Evolutionary conservation across 92 coral and sea anemone genomes (phyloP).

Genomic region (Virgularia gustaviana): DNA sequence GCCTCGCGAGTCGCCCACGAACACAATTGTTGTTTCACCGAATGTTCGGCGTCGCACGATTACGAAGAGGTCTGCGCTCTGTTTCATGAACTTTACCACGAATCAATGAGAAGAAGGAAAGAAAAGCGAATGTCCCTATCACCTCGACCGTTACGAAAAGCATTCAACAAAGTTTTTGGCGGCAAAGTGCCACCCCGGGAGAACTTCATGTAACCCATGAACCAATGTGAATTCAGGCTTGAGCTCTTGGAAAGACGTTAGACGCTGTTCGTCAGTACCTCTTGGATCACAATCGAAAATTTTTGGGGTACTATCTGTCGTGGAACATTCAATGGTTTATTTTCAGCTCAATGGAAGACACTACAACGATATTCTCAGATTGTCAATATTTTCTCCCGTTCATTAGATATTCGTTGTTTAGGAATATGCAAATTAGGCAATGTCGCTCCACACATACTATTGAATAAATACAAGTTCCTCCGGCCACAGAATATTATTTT

Average conservation of each 20-base stretch:
- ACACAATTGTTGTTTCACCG: slow-evolving; percentile 61
- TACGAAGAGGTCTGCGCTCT: slow-evolving; percentile 47
- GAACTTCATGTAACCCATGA: slow-evolving; percentile 22
- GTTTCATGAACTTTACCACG: slow-evolving; percentile 70
- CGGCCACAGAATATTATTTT: not conserved
- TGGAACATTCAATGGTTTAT: no score
- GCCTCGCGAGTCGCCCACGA: slow-evolving; percentile 31
- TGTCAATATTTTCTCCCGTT: no score
- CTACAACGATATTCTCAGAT: no score
- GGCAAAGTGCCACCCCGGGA: slow-evolving; percentile 14
- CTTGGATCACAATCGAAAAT: no score
- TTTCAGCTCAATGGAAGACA: no score
- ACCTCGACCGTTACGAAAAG: slow-evolving; percentile 67
- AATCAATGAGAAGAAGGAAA: slow-evolving; percentile 58
- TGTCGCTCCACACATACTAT: not conserved
- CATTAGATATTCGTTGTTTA: no score
- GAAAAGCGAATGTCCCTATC: slow-evolving; percentile 63
- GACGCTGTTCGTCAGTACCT: not conserved
- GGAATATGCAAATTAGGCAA: no score
- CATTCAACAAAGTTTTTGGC: slow-evolving; percentile 74
- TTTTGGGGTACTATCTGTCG: no score
- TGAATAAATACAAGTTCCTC: not conserved
- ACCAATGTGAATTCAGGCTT: not conserved
- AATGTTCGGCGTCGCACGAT: slow-evolving; percentile 73
- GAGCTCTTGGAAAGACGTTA: not conserved